Evolutionary conservation across 2,113 vertebrate genomes (phyloP), one percentile per base, ranked within the genome.

Genomic region (Bostrychus sinensis): DNA sequence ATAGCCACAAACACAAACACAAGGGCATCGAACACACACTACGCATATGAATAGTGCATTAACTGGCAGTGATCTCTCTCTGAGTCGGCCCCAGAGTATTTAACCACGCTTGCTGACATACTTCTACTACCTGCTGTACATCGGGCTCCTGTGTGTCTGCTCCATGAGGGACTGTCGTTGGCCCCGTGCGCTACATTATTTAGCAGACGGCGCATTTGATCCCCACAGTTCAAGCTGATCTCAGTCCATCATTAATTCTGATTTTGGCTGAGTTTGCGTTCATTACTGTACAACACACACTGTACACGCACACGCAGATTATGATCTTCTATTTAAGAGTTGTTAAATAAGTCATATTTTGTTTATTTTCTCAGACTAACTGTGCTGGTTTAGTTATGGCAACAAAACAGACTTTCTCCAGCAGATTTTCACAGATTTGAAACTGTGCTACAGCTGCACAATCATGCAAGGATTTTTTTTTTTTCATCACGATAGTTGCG

Each of bases 181-280:
- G 78, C 72, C 70, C 77, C 12, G 56, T 67, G 43, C 30, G 3
- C 58, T 89, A 76, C 83, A 91, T 91, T 88, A 91, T 91, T 91
- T 80, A 91, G 69, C 75, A 88, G 81, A 77, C 36, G 2, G 60
- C 59, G 71, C 82, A 86, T 91, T 90, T 91, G 87, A 90, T 91
- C 84, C 83, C 5, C 78, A 56, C 64, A 59, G 65, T 66, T 78
- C 62, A 65, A 79, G 74, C 79, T 83, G 69, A 81, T 83, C 38
- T 70, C 65, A 77, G 78, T 71, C 64, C 69, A 78, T 90, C 86
- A 89, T 89, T 87, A 86, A 88, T 78, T 83, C 74, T 63, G 70
- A 60, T 73, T 86, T 81, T 59, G 51, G 62, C 75, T 85, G 70
- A 82, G 38, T 26, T 34, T 32, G 43, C 20, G 70, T 79, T 80